Evolutionary conservation across 2,113 vertebrate genomes (phyloP), one percentile per base, ranked within the genome.

Genomic region (Aptenodytes patagonicus): DNA sequence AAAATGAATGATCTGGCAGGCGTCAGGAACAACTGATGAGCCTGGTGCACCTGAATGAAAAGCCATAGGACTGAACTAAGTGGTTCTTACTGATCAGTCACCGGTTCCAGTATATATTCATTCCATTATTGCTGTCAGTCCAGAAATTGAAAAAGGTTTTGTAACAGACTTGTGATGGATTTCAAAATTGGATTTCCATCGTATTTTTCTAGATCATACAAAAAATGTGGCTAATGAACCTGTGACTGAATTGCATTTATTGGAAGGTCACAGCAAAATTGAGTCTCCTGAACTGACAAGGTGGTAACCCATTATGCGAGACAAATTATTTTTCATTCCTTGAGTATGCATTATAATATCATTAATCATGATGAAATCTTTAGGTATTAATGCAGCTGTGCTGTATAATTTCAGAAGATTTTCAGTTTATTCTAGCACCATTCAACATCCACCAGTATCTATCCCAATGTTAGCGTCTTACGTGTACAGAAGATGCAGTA

Each of bases 361-460:
- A 78, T 88, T 94, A 91, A 88, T 94, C n/a, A 77, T 60, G 26
- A 76, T 82, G 18, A 84, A 87, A 79, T 83, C 55, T 90, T 86
- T 46, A 89, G 47, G 10, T 52, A 68, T 91, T 91, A 94, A 95
- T 90, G 40, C 24, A 68, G 15, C 72, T 70, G 4, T 73, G 42
- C 17, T 54, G n/a, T 34, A 22, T 38, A 88, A 75, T 83, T 92
- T 84, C 15, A 31, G 42, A 76, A 31, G 32, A 54, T 42, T 93
- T 93, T 86, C 47, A 34, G 29, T 93, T 87, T 91, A 36, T 79
- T 94, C 69, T 61, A 68, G 9, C 14, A 31, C 25, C 2, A 6
- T 87, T 83, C 73, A 77, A 38, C 6, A 40, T 34, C 66, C 11
- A 32, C 62, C 51, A 73, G 15, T 42, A 20, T 47, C 19, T n/a